Base-by-base conservation (phyloP, 2,888 invertebrate genomes). In the Ennomos quercinarius region DNA sequence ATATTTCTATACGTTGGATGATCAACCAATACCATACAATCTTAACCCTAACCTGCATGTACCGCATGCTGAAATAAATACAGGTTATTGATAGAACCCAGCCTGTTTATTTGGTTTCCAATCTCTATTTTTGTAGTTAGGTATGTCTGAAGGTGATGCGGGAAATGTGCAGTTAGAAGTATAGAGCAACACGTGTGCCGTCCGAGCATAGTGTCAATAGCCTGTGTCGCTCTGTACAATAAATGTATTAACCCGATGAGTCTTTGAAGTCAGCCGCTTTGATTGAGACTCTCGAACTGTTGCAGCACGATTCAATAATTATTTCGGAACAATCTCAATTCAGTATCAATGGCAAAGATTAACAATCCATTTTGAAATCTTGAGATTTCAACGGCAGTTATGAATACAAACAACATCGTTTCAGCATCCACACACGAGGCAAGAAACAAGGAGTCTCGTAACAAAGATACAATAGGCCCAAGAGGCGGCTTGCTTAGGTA, bases 401-500 rank as follows among this genome's bases (percentile, higher is more conserved):
- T 59, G 58, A 64, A 59, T 64, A 64, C 50, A 56, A 61, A 60
- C 46, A 49, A 50, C 27, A 60, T 57, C 57, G 56, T 59, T 60
- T 54, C 57, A 57, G 55, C 59, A 63, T 64, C 64, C 62, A 57
- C 58, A 59, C 56, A 55, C 51, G 57, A 54, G 51, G 35, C 52
- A 52, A 50, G 56, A 63, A 50, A 62, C 64, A 62, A 71, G 63
- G 65, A 64, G 63, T 51, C 59, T 57, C 61, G 59, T 70, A 72
- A 69, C 68, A 69, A 67, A 68, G 69, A 68, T 67, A 69, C 66
- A 69, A 68, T 67, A 64, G 64, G 57, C 67, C 61, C 69, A 48
- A 50, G 67, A 68, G 61, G 59, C 64, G 49, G 54, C 56, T 52
- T 64, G 68, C 53, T 69, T 63, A 64, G 66, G 64, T 67, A 72